Conservation (phyloP, 2,113 vertebrate species). For the Machaerirhynchus nigripectus region DNA sequence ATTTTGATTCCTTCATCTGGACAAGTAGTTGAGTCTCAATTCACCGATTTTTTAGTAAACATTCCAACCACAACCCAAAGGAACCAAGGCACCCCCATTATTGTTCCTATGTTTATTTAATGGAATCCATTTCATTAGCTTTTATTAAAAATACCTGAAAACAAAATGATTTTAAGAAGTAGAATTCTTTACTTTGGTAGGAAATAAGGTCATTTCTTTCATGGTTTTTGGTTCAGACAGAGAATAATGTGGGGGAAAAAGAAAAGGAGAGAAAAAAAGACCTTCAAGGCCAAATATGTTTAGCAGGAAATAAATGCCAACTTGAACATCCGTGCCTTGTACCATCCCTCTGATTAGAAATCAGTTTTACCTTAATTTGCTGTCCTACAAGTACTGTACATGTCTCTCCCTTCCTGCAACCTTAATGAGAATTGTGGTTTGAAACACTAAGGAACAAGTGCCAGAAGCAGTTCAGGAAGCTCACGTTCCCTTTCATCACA, state of each 20-base stretch:
- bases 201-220: not conserved
- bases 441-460: not conserved
- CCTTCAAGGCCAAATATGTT: not conserved
- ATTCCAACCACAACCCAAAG: not conserved
- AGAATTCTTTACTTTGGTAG: not conserved
- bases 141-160: not conserved
- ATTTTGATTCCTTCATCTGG: not conserved
- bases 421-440: not conserved
- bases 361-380: not conserved
- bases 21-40: not conserved
- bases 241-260: not conserved
- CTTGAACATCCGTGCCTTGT: not conserved
- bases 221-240: not conserved
- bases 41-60: not conserved
- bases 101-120: not conserved
- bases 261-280: fast-evolving
- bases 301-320: not conserved
- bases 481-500: not conserved
- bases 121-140: not conserved
- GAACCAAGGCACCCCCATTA: not conserved
- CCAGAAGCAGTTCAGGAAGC: not conserved
- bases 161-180: not conserved
- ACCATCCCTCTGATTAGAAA: not conserved
- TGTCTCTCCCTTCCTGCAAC: not conserved
- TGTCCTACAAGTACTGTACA: not conserved